phyloP scores from a whole-genome alignment of 2,888 invertebrate species.

The Bellardia bayeri region DNA sequence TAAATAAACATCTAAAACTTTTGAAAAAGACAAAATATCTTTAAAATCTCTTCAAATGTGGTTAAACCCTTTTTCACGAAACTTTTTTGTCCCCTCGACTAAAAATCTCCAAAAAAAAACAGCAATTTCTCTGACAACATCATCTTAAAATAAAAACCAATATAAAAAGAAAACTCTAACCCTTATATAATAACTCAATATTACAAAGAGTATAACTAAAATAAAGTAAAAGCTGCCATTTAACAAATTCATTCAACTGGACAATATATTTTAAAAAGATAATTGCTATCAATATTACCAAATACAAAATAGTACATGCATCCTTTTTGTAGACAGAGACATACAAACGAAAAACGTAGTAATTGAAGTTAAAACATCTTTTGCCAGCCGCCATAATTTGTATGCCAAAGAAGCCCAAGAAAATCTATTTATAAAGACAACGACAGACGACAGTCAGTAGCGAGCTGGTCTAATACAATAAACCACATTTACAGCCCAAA shows the following conservation, averaged over 20 bases:
- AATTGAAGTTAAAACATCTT: constrained; percentile 65
- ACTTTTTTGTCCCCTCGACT: constrained; percentile 3
- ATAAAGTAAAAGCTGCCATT: constrained; percentile 47
- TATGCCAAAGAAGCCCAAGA: constrained; percentile 44
- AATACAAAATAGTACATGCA: constrained; percentile 70
- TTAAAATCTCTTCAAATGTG: constrained; percentile 78
- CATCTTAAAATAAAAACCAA: constrained; percentile 57
- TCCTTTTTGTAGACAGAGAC: neutral
- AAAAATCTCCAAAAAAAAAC: constrained; percentile 2
- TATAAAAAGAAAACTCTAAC: constrained; percentile 73
- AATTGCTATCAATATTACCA: constrained; percentile 82
- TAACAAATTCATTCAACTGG: constrained; percentile 73
- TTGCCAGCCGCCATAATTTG: constrained; percentile 63
- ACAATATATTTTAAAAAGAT: constrained; percentile 80
- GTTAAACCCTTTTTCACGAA: constrained; percentile 74
- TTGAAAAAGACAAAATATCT: constrained; percentile 66
- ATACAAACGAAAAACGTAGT: constrained; percentile 21
- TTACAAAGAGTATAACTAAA: neutral
- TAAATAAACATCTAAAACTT: constrained; percentile 45
- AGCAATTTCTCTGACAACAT: constrained; percentile 27
- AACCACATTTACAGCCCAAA: constrained; percentile 55
- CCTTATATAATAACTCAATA: constrained; percentile 61
- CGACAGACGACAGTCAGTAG: constrained; percentile 8
- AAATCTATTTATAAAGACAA: constrained; percentile 12
- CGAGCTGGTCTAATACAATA: constrained; percentile 52